Conservation (phyloP, 2,888 invertebrate genomes). For the Eretmocerus hayati region DNA sequence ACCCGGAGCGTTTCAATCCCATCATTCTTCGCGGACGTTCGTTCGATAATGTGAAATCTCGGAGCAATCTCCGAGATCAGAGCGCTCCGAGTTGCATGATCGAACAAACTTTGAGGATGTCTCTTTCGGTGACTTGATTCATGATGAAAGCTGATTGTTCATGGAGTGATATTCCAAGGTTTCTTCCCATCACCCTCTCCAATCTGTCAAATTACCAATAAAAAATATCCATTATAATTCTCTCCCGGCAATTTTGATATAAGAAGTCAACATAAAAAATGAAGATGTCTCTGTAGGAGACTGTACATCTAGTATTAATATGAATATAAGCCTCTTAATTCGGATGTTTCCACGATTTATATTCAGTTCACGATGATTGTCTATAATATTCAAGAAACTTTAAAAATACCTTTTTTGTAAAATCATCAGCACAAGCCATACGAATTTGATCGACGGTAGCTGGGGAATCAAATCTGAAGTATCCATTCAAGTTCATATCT, state of each 20-base stretch:
- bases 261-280: no score
- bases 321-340: neutral
- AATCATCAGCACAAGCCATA: constrained; percentile 80
- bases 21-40: no score
- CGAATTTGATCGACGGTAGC: constrained; percentile 80
- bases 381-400: neutral
- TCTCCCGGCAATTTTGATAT: neutral
- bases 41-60: no score
- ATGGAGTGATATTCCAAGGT: constrained; percentile 25
- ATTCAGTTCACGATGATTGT: neutral
- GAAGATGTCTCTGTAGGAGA: no score
- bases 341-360: neutral
- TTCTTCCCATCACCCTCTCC: constrained; percentile 23
- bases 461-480: constrained; percentile 67
- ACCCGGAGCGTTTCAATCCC: no score
- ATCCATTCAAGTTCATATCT: constrained; percentile 55
- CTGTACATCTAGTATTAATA: no score
- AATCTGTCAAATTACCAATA: constrained; percentile 14
- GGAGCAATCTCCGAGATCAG: no score
- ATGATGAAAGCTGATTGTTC: no score
- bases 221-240: neutral
- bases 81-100: no score
- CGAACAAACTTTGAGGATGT: no score
- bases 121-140: no score
- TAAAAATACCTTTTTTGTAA: constrained; percentile 61